Conservation (phyloP, 1,140 invertebrate genomes). For the Drosophila athabasca region DNA sequence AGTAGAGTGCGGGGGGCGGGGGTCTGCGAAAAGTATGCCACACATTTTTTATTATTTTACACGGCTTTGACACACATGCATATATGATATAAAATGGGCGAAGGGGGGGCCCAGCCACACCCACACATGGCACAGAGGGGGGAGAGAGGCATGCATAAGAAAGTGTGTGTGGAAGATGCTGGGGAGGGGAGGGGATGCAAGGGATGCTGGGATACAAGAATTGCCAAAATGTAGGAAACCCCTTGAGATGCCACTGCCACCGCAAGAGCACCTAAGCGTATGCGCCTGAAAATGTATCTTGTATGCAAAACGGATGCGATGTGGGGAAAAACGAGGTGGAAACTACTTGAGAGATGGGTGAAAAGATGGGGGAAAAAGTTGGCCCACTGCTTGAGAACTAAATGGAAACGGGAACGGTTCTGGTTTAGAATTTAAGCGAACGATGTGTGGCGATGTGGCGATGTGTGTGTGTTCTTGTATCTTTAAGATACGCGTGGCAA, state of each 20-base stretch:
- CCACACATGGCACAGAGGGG: constrained; percentile 7
- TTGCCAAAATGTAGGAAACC: constrained; percentile 55
- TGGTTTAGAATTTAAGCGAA: too few species aligned
- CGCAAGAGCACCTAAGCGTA: constrained; percentile 18
- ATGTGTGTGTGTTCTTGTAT: too few species aligned
- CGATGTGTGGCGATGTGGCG: too few species aligned
- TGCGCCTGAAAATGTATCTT: constrained; percentile 37
- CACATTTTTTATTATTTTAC: constrained; percentile 19
- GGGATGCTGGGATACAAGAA: constrained; percentile 30
- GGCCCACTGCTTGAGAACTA: not conserved
- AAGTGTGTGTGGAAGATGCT: constrained; percentile 9
- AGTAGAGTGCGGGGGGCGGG: constrained; percentile 17
- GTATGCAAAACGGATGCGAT: constrained; percentile 54
- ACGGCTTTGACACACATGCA: constrained; percentile 71
- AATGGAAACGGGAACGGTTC: constrained; percentile 19
- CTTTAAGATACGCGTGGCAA: too few species aligned
- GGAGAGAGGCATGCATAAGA: not conserved
- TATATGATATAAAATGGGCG: constrained; percentile 14
- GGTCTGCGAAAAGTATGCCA: constrained; percentile 44
- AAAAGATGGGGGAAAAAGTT: constrained; percentile 30
- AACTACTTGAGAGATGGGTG: constrained; percentile 1
- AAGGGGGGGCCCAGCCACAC: not conserved
- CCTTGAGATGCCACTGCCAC: constrained; percentile 1
- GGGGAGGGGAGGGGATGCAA: not conserved
- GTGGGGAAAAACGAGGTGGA: not conserved